phyloP scores from a whole-genome alignment of 2,888 invertebrate species.

The Eupithecia tripunctaria region DNA sequence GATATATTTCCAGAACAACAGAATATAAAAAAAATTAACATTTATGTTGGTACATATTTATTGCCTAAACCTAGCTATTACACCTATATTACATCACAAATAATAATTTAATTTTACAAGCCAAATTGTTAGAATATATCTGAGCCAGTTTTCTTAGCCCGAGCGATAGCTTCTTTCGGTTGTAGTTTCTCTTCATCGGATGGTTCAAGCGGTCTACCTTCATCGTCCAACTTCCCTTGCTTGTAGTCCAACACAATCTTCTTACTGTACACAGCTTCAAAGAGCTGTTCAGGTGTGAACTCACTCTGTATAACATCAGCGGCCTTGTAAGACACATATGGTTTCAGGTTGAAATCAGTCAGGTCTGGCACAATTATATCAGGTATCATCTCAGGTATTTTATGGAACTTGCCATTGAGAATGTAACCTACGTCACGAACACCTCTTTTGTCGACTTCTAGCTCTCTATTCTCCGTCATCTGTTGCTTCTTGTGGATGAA shows the following conservation, averaged over 20 bases:
- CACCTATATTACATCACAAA: slow-evolving; percentile 50
- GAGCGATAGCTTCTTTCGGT: slow-evolving; percentile 88
- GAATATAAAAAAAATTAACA: not conserved
- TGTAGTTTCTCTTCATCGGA: slow-evolving; percentile 89
- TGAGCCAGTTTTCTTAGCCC: slow-evolving; percentile 90
- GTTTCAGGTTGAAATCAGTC: slow-evolving; percentile 92
- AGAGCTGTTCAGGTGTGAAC: slow-evolving; percentile 93
- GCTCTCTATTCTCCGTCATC: slow-evolving; percentile 84
- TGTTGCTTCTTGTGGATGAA: slow-evolving; percentile 86
- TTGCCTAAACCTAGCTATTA: slow-evolving; percentile 49
- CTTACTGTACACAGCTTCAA: slow-evolving; percentile 90
- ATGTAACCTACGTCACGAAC: slow-evolving; percentile 86
- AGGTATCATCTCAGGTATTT: slow-evolving; percentile 94
- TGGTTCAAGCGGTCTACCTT: slow-evolving; percentile 89
- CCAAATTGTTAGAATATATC: slow-evolving; percentile 87
- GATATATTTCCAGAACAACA: not conserved
- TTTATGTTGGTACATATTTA: slow-evolving; percentile 37
- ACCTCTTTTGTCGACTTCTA: slow-evolving; percentile 89
- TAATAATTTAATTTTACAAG: slow-evolving; percentile 23
- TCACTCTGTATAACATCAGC: slow-evolving; percentile 90
- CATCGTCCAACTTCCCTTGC: slow-evolving; percentile 86
- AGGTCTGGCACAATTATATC: slow-evolving; percentile 96
- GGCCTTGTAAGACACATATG: slow-evolving; percentile 96
- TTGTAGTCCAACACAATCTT: slow-evolving; percentile 92
- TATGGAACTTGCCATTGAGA: slow-evolving; percentile 82